Evolutionary conservation across 2,113 vertebrate species (phyloP), one percentile per base, ranked within the genome.

Genomic region (Paramisgurnus dabryanus): DNA sequence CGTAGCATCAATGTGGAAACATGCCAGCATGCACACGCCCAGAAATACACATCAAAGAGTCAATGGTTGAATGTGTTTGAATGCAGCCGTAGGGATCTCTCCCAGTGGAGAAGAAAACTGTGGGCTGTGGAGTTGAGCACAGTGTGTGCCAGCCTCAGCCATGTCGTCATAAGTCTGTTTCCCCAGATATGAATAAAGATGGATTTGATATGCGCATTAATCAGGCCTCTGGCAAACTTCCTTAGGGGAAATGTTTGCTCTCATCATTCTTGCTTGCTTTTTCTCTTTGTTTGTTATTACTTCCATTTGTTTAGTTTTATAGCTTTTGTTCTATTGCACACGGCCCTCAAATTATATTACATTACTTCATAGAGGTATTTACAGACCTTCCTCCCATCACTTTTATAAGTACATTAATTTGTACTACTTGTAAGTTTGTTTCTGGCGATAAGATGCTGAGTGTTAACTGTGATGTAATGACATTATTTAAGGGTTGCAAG

Each of bases 181-280:
- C 57, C 65, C 63, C 78, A 53, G 80, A 74, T 86, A 61, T 86
- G 82, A 85, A 89, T 87, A 84, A 86, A 79, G 72, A 81, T 76
- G 76, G 77, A 89, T 89, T 91, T 89, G 58, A 88, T 85, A 88
- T 91, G 86, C 39, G 58, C 86, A 89, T 91, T 89, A 84, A 90
- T 90, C 83, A 89, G 80, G 77, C 50, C 64, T 57, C 65, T 43
- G n/a, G 22, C 77, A 76, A 61, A 15, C 70, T 13, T 64, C 63
- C 45, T 82, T 55, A 45, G 22, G 40, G 47, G 17, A 34, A 65
- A 40, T 43, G 53, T 60, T 45, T 53, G 40, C 27, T 71, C 12
- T 63, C 39, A 72, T 40, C 9, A 82, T 57, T 61, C 81, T 67
- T 74, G 6, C 12, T 39, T 43, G 5, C 40, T n/a, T 67, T 12